Evolutionary conservation across 2,797 vertebrate genomes (phyloP).

Genomic region (Sebastes oblongus): DNA sequence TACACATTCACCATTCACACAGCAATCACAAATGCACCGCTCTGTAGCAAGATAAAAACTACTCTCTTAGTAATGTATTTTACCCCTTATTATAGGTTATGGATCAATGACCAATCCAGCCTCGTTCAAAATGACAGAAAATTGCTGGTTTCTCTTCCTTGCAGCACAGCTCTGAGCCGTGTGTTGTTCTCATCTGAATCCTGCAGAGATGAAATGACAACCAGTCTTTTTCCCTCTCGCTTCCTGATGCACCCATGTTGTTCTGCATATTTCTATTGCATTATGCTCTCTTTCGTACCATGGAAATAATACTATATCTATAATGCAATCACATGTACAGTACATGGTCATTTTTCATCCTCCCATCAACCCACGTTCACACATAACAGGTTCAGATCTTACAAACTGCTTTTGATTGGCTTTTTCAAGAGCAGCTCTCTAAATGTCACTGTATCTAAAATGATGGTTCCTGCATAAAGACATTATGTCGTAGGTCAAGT

Average conservation of each 20-base stretch:
- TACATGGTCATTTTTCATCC: not conserved
- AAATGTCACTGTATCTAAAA: not conserved
- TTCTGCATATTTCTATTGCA: not conserved
- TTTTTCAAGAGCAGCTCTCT: not conserved
- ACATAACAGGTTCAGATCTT: not conserved
- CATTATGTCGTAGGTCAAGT: not conserved
- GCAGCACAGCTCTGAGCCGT: not conserved
- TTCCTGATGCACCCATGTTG: not conserved
- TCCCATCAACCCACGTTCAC: not conserved
- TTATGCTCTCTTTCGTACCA: not conserved
- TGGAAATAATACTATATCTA: no score
- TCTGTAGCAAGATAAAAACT: not conserved
- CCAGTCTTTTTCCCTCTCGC: not conserved
- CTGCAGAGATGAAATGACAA: not conserved
- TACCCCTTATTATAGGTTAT: constrained; percentile 9
- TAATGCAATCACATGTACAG: not conserved
- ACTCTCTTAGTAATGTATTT: not conserved
- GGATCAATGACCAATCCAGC: not conserved
- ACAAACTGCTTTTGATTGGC: not conserved
- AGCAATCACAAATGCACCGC: not conserved
- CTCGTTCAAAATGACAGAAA: constrained; percentile 5
- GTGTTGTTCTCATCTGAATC: constrained; percentile 4
- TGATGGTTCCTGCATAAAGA: not conserved
- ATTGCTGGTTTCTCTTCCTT: not conserved
- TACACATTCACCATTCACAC: not conserved